Conservation (phyloP, 2,888 invertebrate species). For the Ischnus inquisitorius region DNA sequence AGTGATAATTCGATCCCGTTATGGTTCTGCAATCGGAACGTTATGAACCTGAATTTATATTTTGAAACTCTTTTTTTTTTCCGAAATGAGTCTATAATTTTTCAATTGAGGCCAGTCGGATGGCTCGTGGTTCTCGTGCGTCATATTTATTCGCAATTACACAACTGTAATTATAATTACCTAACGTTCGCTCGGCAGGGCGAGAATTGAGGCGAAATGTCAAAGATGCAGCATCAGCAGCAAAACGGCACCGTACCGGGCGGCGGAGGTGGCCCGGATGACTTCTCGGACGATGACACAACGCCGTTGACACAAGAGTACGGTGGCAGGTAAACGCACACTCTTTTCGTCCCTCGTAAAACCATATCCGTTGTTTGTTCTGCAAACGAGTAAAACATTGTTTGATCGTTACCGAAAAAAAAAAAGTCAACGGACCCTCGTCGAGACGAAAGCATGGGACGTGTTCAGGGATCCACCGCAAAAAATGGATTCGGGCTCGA, state of each 20-base stretch:
- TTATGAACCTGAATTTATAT: not conserved
- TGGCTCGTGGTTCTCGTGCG: not conserved
- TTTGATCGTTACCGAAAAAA: constrained; percentile 1
- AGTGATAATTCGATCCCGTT: not conserved
- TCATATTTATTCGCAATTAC: constrained; percentile 8
- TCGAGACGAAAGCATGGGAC: constrained; percentile 98
- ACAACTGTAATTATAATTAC: not conserved
- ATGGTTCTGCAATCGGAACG: not conserved
- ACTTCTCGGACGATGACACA: constrained; percentile 94
- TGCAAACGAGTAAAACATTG: constrained; percentile 42
- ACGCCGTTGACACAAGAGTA: constrained; percentile 95
- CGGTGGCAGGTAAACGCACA: constrained; percentile 92
- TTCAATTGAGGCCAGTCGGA: not conserved
- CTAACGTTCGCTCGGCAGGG: constrained; percentile 21
- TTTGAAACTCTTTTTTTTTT: not conserved
- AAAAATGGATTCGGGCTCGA: constrained; percentile 95
- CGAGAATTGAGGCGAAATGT: constrained; percentile 85
- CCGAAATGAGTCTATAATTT: not conserved
- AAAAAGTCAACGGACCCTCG: constrained; percentile 92
- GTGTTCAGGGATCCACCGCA: constrained; percentile 97
- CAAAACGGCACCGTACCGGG: constrained; percentile 87
- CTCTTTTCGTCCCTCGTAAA: not conserved
- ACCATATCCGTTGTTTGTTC: constrained; percentile 4
- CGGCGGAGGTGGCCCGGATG: constrained; percentile 87
- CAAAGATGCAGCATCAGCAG: constrained; percentile 89